phyloP scores from a whole-genome alignment of 2,797 vertebrate genomes.

The Anolis apletophallus region DNA sequence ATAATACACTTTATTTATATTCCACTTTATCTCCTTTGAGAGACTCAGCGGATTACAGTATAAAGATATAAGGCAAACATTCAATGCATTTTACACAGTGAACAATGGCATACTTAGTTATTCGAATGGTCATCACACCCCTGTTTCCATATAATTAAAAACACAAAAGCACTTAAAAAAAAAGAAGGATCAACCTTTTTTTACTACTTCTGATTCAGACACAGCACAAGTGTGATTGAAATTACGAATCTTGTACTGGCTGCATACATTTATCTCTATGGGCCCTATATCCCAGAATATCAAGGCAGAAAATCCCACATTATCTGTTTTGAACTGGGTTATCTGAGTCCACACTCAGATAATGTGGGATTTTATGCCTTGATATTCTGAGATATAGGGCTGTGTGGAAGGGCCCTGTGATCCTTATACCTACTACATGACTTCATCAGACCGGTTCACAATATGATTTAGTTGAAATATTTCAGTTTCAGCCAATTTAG shows the following conservation, averaged over 20 bases:
- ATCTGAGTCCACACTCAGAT: too few relatives aligned
- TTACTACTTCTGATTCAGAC: slow-evolving; percentile 51
- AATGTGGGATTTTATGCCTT: too few relatives aligned
- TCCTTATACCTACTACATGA: neutral
- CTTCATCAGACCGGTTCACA: neutral
- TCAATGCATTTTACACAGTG: too few relatives aligned
- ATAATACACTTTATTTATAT: too few relatives aligned
- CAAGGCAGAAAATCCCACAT: too few relatives aligned
- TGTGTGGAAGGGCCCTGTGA: too few relatives aligned
- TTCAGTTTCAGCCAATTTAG: neutral
- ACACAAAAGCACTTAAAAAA: slow-evolving; percentile 24
- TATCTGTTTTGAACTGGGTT: too few relatives aligned
- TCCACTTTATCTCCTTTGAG: too few relatives aligned
- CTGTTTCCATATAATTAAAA: slow-evolving; percentile 61
- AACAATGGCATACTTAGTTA: slow-evolving; percentile 31
- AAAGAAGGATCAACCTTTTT: neutral
- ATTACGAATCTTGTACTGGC: slow-evolving; percentile 45
- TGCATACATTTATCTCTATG: slow-evolving; percentile 34
- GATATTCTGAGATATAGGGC: too few relatives aligned
- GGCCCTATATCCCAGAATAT: too few relatives aligned
- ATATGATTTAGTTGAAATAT: neutral
- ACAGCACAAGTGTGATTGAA: slow-evolving; percentile 34
- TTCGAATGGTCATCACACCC: slow-evolving; percentile 37
- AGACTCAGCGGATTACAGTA: too few relatives aligned
- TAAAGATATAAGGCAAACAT: too few relatives aligned